A percentile compares a stretch with the other conserved stretches of the same genome.
Conservation (phyloP, 2,888 invertebrate species). For the Amiota minor region DNA sequence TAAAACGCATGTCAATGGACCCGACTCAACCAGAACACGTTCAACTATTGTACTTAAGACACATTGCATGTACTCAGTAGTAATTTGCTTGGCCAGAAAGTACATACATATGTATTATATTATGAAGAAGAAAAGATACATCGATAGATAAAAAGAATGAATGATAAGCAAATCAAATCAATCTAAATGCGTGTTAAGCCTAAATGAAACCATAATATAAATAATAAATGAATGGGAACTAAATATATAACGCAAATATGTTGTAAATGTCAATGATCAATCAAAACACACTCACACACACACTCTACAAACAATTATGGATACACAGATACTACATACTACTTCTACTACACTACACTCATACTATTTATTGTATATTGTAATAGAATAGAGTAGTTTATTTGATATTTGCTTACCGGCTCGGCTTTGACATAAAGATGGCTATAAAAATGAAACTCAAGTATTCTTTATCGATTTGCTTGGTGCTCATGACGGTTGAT, state of each 20-base stretch:
- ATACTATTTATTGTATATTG: too few relatives aligned
- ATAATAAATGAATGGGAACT: slow-evolving; percentile 16
- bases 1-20: slow-evolving; percentile 23
- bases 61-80: too few relatives aligned
- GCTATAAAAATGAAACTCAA: slow-evolving; percentile 49
- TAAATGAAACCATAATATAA: neutral
- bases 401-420: slow-evolving; percentile 43
- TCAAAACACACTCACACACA: slow-evolving; percentile 61
- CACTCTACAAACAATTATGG: neutral
- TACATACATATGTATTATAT: too few relatives aligned
- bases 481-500: slow-evolving; percentile 38
- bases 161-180: slow-evolving; percentile 49
- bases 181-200: slow-evolving; percentile 8
- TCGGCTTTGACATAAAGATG: slow-evolving; percentile 13
- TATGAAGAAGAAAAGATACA: too few relatives aligned
- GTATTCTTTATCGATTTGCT: slow-evolving; percentile 51
- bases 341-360: too few relatives aligned
- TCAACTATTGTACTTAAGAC: too few relatives aligned
- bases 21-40: slow-evolving; percentile 8
- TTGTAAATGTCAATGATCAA: slow-evolving; percentile 71
- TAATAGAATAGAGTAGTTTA: slow-evolving; percentile 2
- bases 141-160: neutral
- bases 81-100: too few relatives aligned
- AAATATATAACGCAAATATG: slow-evolving; percentile 54
- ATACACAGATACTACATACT: slow-evolving; percentile 19